Percentiles rank a stretch among this genome's conserved stretches.
These are phyloP conservation scores for Timandra comae DNA, from an alignment of 2,888 invertebrate species.

Conservation along the genomic window DNA sequence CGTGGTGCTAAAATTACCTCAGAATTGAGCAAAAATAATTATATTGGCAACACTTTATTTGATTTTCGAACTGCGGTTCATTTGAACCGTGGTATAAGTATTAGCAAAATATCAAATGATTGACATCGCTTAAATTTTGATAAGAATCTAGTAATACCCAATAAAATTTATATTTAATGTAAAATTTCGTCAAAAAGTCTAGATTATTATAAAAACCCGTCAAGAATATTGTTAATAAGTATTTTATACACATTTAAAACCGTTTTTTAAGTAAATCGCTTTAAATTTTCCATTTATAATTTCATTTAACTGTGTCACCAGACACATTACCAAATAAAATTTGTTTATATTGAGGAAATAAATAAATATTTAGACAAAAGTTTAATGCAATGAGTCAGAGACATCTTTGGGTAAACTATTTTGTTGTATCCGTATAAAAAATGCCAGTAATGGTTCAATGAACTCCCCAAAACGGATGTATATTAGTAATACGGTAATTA, in stretches of 20 bases:
- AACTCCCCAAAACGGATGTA: constrained; percentile 4
- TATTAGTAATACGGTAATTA: constrained; percentile 13
- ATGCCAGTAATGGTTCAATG: constrained; percentile 11
- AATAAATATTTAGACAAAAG: constrained; percentile 14
- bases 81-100: too few species aligned
- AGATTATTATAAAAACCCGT: too few species aligned
- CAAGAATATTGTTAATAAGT: too few species aligned
- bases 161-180: too few species aligned
- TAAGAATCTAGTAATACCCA: too few species aligned
- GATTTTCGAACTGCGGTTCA: constrained; percentile 1
- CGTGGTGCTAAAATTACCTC: constrained; percentile 15
- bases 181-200: too few species aligned
- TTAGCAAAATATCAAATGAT: too few species aligned
- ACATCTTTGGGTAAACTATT: background rate
- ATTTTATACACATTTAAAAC: too few species aligned
- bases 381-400: constrained; percentile 14
- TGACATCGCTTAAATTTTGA: too few species aligned
- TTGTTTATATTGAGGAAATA: constrained; percentile 13
- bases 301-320: constrained; percentile 4
- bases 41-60: constrained; percentile 14
- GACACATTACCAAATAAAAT: constrained; percentile 1
- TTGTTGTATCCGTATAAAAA: background rate
- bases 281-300: constrained; percentile 2
- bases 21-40: constrained; percentile 18
- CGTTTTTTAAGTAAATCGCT: constrained; percentile 2